Conservation (phyloP, 2,888 invertebrate species). For the Neoascia interrupta region DNA sequence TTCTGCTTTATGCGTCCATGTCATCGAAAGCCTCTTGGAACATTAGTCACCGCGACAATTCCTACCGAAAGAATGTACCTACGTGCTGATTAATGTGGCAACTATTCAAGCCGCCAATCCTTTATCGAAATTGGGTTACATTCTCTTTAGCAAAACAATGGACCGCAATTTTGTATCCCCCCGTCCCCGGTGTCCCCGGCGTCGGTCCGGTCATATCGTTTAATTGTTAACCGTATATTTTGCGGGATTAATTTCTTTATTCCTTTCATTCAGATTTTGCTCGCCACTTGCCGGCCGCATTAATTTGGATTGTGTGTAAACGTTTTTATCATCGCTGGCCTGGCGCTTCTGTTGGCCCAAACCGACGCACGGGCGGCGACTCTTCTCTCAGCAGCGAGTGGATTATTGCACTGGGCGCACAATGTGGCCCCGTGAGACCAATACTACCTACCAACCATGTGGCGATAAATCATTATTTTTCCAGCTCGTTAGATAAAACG, state of each 20-base stretch:
- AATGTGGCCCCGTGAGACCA: slow-evolving; percentile 14
- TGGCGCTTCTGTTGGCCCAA: slow-evolving; percentile 14
- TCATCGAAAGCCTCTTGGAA: no score
- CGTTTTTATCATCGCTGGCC: slow-evolving; percentile 19
- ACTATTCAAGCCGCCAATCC: neutral
- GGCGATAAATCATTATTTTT: slow-evolving; percentile 42
- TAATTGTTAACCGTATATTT: slow-evolving; percentile 24
- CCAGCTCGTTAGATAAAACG: slow-evolving; percentile 44
- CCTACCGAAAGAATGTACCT: neutral
- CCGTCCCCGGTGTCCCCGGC: no score
- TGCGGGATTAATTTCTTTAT: slow-evolving; percentile 27
- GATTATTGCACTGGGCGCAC: slow-evolving; percentile 17
- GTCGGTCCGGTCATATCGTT: no score
- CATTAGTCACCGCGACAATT: neutral
- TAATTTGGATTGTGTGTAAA: slow-evolving; percentile 30
- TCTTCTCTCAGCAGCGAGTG: no score
- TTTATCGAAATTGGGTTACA: slow-evolving; percentile 8
- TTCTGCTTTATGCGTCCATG: neutral
- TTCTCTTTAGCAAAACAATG: slow-evolving; percentile 21
- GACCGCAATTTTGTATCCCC: neutral
- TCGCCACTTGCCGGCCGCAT: slow-evolving; percentile 31
- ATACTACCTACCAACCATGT: no score
- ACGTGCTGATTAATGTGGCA: neutral
- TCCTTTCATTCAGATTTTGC: slow-evolving; percentile 16
- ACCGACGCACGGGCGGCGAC: no score